Base-by-base conservation (phyloP, 2,113 vertebrate genomes). In the Gasterosteus aculeatus region DNA sequence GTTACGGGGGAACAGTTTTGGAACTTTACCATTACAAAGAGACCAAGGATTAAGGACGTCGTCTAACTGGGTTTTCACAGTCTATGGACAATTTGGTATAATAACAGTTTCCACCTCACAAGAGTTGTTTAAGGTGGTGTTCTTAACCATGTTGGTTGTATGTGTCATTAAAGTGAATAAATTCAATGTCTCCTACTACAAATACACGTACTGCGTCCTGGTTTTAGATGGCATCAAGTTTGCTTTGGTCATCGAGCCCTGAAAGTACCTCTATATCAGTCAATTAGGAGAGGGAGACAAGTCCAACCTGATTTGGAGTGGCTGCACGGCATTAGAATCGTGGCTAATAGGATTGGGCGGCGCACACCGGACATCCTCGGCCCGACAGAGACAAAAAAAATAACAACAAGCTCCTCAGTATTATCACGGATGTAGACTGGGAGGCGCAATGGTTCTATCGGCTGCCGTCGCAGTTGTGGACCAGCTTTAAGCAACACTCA, bases 301-400 rank as follows among this genome's bases (percentile, higher is more conserved):
- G 56, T 61, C 39, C 88, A 85, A 92, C 87, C 61, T 69, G 74
- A 90, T 91, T 87, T 89, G 77, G 80, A 89, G 11, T 60, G 64
- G 67, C 56, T 78, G 83, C 79, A 65, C 26, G 35, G 47, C 63
- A 78, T 78, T 39, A 70, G 85, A 83, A 87, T 82, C 75, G 49
- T 35, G 71, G 79, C 67, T 90, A 90, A 92, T 92, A 81, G 83
- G 84, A 80, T 44, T 26, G 75, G 61, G 77, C 71, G 73, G 75
- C 31, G 3, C 9, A 5, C 69, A 74, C 83, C 75, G 82, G 85
- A 91, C 84, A 75, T 87, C 82, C 85, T 90, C 83, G 67, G 81
- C 73, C 77, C 75, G 63, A 70, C 44, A 29, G 63, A 69, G 72
- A 84, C 78, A 77, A 66, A 75, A 85, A 73, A 74, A 38, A 38